Evolutionary conservation across 2,113 vertebrate genomes (phyloP).

Genomic region (Gila orcuttii): DNA sequence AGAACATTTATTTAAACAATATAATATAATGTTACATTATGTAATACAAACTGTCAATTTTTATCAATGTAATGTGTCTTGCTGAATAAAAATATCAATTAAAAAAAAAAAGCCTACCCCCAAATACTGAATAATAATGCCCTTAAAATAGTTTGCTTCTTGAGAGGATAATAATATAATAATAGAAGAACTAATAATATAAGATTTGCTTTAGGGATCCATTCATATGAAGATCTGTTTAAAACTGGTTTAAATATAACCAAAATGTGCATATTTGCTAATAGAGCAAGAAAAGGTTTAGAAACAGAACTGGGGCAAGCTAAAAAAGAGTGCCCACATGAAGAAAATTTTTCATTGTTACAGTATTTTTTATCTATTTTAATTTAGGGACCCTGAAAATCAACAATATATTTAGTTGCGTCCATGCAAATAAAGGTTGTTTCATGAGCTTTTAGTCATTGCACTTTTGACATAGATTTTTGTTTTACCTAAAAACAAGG

Average conservation of each 20-base stretch:
- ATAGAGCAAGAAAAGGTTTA: background rate
- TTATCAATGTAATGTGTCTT: background rate
- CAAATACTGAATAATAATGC: background rate
- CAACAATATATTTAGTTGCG: background rate
- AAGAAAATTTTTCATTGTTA: background rate
- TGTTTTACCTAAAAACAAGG: constrained; percentile 31
- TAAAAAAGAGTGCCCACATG: background rate
- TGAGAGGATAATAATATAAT: background rate
- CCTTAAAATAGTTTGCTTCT: background rate
- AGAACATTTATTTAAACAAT: background rate
- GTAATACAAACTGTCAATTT: background rate
- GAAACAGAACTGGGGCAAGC: background rate
- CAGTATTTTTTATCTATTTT: background rate
- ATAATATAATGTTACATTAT: background rate
- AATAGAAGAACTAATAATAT: background rate
- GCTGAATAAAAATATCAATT: background rate
- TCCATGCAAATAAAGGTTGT: background rate
- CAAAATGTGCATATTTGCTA: background rate
- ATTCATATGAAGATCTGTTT: background rate
- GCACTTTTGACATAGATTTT: constrained; percentile 3
- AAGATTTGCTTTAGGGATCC: background rate
- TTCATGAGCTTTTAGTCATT: background rate
- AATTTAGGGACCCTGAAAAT: background rate
- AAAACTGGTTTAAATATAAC: background rate
- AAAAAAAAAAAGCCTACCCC: background rate